Evolutionary conservation across 2,888 invertebrate species (phyloP).

Genomic region (Parelbella ahira): DNA sequence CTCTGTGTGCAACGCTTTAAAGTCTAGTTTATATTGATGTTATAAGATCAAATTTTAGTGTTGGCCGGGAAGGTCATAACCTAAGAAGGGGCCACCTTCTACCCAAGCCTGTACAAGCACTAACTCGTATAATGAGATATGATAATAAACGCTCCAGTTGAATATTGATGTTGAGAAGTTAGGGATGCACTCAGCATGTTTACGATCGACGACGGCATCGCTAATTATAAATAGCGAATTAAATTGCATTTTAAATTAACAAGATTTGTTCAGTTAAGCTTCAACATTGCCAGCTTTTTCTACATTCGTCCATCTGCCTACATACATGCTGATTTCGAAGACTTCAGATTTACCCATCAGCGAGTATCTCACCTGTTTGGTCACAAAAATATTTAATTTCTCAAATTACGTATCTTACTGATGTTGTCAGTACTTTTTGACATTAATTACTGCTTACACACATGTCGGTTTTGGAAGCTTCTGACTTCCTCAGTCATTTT

Average conservation of each 20-base stretch:
- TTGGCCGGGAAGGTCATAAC: constrained; percentile 63
- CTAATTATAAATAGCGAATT: constrained; percentile 37
- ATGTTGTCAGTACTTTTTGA: no score
- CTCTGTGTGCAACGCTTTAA: constrained; percentile 36
- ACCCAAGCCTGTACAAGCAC: constrained; percentile 64
- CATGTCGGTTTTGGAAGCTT: no score
- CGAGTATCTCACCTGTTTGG: no score
- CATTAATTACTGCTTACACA: no score
- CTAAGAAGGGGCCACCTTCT: constrained; percentile 62
- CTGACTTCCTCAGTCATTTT: no score
- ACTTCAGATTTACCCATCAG: no score
- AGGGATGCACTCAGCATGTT: constrained; percentile 69
- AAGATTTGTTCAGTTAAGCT: no score
- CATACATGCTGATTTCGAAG: no score
- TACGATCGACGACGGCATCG: constrained; percentile 43
- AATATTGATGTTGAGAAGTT: constrained; percentile 78
- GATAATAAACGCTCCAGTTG: constrained; percentile 77
- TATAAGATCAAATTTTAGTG: constrained; percentile 52
- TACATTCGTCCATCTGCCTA: no score
- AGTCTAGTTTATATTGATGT: constrained; percentile 36
- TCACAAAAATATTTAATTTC: no score
- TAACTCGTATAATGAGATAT: constrained; percentile 81
- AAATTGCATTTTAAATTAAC: constrained; percentile 24
- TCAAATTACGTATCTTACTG: no score
- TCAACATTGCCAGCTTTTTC: no score